These are phyloP conservation scores for Tokudaia muenninki DNA, from an alignment of 2,797 vertebrate species.

Conservation along the genomic window DNA sequence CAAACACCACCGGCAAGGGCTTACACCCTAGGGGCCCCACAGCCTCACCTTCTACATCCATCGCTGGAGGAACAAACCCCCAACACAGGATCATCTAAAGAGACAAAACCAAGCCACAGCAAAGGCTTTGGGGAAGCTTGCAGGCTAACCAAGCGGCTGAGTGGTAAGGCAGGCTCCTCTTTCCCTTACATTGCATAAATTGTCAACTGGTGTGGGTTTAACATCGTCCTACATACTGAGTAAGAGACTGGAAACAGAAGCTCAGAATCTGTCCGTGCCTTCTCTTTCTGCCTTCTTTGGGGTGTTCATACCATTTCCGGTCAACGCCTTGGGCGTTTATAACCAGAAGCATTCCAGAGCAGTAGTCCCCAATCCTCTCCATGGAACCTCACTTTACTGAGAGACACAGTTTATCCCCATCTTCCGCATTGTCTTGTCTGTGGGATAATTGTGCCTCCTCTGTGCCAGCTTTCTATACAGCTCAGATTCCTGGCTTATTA, in stretches of 20 bases:
- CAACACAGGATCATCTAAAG: background rate
- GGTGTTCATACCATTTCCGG: background rate
- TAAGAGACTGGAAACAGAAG: background rate
- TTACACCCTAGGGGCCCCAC: background rate
- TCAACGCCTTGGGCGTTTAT: background rate
- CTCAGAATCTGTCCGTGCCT: background rate
- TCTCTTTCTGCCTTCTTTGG: constrained; percentile 11
- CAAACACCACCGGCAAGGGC: no score
- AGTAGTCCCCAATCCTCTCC: background rate
- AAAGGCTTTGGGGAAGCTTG: background rate
- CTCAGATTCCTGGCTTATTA: constrained; percentile 7
- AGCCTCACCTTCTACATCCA: background rate
- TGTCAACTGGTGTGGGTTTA: background rate
- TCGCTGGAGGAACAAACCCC: background rate
- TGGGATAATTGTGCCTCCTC: background rate
- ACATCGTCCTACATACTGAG: background rate
- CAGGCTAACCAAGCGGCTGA: background rate
- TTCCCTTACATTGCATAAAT: background rate
- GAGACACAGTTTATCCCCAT: background rate
- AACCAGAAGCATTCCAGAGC: background rate
- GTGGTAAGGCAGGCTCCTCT: background rate
- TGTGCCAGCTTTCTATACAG: background rate
- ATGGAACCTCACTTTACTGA: background rate
- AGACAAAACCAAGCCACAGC: background rate
- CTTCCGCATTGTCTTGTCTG: background rate